A percentile compares a stretch with the other conserved stretches of the same genome.
phyloP scores from a whole-genome alignment of 1,140 invertebrate genomes.

The Brachionus calyciflorus region DNA sequence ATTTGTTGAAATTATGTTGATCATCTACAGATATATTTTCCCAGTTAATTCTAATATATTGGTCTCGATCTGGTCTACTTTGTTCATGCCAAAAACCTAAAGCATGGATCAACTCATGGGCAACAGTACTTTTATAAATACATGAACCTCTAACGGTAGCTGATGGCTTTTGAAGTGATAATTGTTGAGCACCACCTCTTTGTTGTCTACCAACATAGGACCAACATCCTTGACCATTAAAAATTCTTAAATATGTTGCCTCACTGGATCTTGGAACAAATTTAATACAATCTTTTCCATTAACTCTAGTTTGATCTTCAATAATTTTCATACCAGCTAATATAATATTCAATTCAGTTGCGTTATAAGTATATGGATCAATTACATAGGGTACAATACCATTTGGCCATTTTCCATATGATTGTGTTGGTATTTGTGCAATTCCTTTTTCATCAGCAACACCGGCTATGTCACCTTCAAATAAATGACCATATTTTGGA shows the following conservation, averaged over 20 bases:
- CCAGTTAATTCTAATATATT: slow-evolving; percentile 63
- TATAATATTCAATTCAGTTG: neutral
- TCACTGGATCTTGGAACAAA: slow-evolving; percentile 23
- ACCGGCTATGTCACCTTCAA: slow-evolving; percentile 37
- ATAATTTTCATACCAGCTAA: slow-evolving; percentile 41
- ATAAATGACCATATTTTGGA: neutral
- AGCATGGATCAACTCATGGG: slow-evolving; percentile 96
- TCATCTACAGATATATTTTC: slow-evolving; percentile 11
- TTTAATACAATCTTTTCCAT: slow-evolving; percentile 20
- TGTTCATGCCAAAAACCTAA: slow-evolving; percentile 99
- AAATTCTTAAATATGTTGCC: slow-evolving; percentile 20
- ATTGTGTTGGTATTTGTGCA: slow-evolving; percentile 15
- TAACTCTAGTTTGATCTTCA: slow-evolving; percentile 23
- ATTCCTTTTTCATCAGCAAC: neutral
- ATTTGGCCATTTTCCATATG: slow-evolving; percentile 28
- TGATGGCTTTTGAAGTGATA: neutral
- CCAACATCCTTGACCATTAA: slow-evolving; percentile 35
- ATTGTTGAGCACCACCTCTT: neutral
- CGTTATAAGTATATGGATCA: neutral
- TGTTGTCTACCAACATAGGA: slow-evolving; percentile 25
- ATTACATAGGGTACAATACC: slow-evolving; percentile 46
- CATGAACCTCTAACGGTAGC: neutral
- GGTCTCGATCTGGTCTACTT: slow-evolving; percentile 77
- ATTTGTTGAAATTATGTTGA: slow-evolving; percentile 45
- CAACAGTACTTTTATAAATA: slow-evolving; percentile 76